Base-by-base conservation (phyloP, 2,113 vertebrate genomes). In the Orientallactaga bullata region DNA sequence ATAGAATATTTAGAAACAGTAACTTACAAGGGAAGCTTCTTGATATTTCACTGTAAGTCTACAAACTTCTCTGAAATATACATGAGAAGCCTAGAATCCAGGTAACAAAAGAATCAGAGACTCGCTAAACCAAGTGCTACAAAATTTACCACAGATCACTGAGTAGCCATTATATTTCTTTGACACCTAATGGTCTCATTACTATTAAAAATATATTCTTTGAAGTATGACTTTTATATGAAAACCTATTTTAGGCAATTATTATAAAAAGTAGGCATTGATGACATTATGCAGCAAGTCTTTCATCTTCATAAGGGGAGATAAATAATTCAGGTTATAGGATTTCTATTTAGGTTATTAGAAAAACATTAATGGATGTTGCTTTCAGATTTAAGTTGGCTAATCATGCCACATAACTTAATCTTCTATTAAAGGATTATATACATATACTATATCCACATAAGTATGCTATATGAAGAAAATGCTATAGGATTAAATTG, bases 1-100 rank as follows among this genome's bases (percentile, higher is more conserved):
- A 3, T 85, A 88, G 85, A 90, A 76, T 79, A 95, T 88, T 95
- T 94, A 94, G 21, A 3, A 93, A 24, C 16, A 88, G 4, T 85
- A 78, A 96, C 83, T 87, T 4, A 88, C 21, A 32, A 12, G 21
- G 23, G 89, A 24, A 84, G 88, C 7, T 91, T 93, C 39, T 81
- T 86, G 9, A 18, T 74, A 37, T 6, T 76, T 95, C 26, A 58
- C 51, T 79, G 58, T 71, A 79, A 91, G 92, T 72, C 85, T 78
- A 65, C 24, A 58, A 76, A 73, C 24, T 10, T 78, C 24, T 47
- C 32, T n/a, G 15, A 94, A 89, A 66, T 47, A 93, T 74, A 94
- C 95, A 93, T 95, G 63, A 93, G 23, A 92, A 84, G 20, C 84
- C 66, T 23, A 84, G 30, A 84, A 68, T 68, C 85, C 69, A 92